These are phyloP conservation scores for Pseudobourletiella spinata DNA, from an alignment of 1,140 invertebrate species.

Conservation along the genomic window DNA sequence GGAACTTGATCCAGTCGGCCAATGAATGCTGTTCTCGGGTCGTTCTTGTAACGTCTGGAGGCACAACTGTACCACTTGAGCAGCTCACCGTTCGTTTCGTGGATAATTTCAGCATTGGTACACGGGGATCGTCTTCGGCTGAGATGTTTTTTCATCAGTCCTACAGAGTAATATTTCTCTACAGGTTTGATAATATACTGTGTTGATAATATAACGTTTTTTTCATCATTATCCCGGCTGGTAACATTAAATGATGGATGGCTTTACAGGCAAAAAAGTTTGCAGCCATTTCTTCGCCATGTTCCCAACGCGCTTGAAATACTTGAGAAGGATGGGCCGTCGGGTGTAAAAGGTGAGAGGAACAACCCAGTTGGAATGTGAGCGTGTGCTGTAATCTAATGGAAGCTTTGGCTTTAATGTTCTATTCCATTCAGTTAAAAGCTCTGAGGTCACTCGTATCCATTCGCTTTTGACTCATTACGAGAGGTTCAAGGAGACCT, in stretches of 20 bases:
- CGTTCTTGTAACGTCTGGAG: conserved; percentile 29
- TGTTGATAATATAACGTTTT: not conserved
- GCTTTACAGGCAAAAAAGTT: conserved; percentile 25
- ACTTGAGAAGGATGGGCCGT: conserved; percentile 17
- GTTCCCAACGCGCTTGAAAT: conserved; percentile 37
- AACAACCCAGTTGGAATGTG: too few species aligned
- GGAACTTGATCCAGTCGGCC: conserved; percentile 13
- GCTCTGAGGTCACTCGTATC: not conserved
- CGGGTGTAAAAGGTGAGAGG: conserved; percentile 16
- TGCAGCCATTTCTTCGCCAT: conserved; percentile 32
- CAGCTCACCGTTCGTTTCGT: conserved; percentile 94
- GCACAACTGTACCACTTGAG: conserved; percentile 78
- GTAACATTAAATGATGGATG: too few species aligned
- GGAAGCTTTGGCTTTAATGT: conserved; percentile 15
- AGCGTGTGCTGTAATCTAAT: too few species aligned
- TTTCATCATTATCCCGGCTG: too few species aligned
- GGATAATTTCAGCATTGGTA: conserved; percentile 97
- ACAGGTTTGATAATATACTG: conserved; percentile 39
- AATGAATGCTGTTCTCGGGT: not conserved
- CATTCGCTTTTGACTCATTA: conserved; percentile 17
- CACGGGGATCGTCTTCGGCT: conserved; percentile 81
- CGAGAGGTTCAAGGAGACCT: conserved; percentile 42
- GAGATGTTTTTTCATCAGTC: conserved; percentile 82
- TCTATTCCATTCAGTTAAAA: conserved; percentile 9
- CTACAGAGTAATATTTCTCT: conserved; percentile 54